Conservation (phyloP, 2,888 invertebrate genomes). For the Sesia apiformis region DNA sequence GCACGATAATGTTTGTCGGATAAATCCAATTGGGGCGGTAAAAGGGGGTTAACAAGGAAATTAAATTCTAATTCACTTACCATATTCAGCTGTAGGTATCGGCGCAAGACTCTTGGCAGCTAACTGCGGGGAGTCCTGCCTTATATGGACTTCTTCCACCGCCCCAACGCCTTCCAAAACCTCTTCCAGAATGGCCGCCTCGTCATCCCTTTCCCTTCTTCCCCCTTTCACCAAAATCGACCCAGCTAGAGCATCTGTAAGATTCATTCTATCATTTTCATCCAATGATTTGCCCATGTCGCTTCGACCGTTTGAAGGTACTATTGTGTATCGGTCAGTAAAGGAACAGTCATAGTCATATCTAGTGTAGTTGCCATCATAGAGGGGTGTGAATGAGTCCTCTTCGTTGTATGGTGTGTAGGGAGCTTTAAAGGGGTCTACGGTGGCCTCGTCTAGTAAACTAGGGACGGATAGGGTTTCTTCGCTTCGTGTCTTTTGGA, state of each 20-base stretch:
- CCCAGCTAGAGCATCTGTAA: not conserved
- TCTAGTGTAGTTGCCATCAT: constrained; percentile 41
- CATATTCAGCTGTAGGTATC: constrained; percentile 34
- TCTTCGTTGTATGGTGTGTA: constrained; percentile 15
- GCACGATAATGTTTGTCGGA: no score
- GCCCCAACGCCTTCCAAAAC: not conserved
- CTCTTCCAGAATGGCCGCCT: not conserved
- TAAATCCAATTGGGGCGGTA: no score
- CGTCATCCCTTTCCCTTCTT: not conserved
- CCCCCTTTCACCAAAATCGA: not conserved
- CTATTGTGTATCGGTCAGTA: constrained; percentile 31
- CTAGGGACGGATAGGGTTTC: constrained; percentile 49
- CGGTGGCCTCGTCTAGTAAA: constrained; percentile 31
- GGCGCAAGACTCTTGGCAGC: constrained; percentile 28
- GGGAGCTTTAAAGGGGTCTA: constrained; percentile 1
- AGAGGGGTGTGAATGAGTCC: constrained; percentile 35
- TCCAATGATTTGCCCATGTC: no score
- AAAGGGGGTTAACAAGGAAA: no score
- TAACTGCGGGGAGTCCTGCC: constrained; percentile 21
- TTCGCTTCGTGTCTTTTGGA: constrained; percentile 63
- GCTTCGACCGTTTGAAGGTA: constrained; percentile 19
- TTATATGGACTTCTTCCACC: constrained; percentile 3
- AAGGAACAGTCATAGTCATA: constrained; percentile 49
- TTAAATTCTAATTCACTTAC: constrained; percentile 16
- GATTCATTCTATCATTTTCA: not conserved